phyloP scores from a whole-genome alignment of 1,140 invertebrate genomes.

The Hypsibius dujardini region DNA sequence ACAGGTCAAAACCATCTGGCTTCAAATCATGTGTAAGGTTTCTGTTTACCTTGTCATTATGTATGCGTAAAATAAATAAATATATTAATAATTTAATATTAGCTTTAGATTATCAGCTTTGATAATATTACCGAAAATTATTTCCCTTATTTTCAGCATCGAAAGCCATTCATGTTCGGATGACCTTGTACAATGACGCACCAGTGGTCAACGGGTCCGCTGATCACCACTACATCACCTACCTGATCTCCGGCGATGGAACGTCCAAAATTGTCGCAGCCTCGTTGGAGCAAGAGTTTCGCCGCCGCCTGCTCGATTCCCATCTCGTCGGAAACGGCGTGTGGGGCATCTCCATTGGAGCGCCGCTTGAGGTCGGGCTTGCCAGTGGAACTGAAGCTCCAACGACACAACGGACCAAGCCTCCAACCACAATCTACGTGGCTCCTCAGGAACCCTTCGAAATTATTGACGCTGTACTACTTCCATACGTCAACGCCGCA shows the following conservation, averaged over 20 bases:
- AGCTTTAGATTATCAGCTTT: too few species aligned
- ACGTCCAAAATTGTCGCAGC: not conserved
- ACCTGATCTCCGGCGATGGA: not conserved
- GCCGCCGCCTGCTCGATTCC: not conserved
- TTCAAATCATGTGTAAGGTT: too few species aligned
- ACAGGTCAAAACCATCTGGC: not conserved
- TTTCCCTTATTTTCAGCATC: not conserved
- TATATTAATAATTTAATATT: too few species aligned
- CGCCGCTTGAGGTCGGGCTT: not conserved
- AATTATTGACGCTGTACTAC: not conserved
- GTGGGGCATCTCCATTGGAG: not conserved
- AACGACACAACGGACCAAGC: not conserved
- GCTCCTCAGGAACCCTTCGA: not conserved
- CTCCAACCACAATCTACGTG: not conserved
- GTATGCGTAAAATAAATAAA: too few species aligned
- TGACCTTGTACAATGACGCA: constrained; percentile 1
- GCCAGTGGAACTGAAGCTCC: not conserved
- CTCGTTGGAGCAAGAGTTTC: not conserved
- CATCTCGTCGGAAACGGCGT: not conserved
- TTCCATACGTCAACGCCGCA: not conserved
- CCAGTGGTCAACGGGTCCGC: not conserved
- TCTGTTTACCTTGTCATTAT: too few species aligned
- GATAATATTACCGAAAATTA: not conserved
- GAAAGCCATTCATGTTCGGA: not conserved
- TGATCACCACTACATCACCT: not conserved